These are phyloP conservation scores for Copidosoma aretas DNA, from an alignment of 2,888 invertebrate species.

Conservation along the genomic window DNA sequence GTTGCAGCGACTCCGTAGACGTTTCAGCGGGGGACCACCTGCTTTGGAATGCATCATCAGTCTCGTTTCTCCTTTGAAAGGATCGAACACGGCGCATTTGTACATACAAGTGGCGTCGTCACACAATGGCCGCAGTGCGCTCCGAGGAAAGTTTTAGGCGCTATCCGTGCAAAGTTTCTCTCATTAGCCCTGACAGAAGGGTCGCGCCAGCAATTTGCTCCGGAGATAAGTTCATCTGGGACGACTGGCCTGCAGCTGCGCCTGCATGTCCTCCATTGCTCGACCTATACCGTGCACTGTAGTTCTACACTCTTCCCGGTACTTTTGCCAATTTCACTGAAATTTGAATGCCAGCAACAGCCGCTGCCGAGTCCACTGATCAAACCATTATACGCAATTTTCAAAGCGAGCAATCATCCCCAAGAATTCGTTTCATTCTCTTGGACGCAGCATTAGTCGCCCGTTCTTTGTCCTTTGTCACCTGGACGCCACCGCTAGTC, in stretches of 20 bases:
- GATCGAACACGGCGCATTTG: neutral
- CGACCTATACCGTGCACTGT: no score
- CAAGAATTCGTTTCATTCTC: no score
- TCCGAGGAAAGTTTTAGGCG: neutral
- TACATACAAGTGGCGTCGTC: neutral
- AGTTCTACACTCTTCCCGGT: no score
- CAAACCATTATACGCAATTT: no score
- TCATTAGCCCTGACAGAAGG: conserved; percentile 4
- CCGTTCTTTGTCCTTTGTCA: no score
- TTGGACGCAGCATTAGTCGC: no score
- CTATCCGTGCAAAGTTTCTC: conserved; percentile 4
- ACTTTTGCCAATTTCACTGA: no score
- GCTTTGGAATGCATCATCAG: conserved; percentile 11
- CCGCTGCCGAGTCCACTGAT: no score
- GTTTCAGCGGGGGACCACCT: conserved; percentile 3
- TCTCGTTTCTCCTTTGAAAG: neutral
- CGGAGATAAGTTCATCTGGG: conserved; percentile 4
- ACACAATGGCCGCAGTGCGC: neutral
- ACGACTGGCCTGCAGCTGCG: conserved; percentile 2
- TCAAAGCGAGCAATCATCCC: no score
- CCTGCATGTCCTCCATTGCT: no score
- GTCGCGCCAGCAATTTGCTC: neutral
- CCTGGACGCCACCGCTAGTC: no score
- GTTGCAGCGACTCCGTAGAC: neutral
- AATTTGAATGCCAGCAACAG: no score